Evolutionary conservation across 1,140 invertebrate genomes (phyloP), one percentile per base, ranked within the genome.

Genomic region (Drosophila baimaii): DNA sequence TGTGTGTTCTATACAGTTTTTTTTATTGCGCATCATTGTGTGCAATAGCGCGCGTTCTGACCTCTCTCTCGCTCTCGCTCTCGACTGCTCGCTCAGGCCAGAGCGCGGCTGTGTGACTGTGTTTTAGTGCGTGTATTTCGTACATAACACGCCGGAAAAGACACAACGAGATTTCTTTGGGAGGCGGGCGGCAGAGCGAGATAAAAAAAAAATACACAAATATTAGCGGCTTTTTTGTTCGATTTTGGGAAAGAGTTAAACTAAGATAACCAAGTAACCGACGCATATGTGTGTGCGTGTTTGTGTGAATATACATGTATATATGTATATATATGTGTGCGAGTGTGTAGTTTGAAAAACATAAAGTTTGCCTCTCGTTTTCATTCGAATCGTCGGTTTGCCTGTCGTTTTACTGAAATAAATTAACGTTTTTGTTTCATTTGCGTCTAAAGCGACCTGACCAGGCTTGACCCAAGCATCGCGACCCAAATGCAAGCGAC

Each of bases 11-110:
- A 72, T 75, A 79, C 52, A 73, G 57, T 75, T 61, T 82, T 82
- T 85, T 86, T 83, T 86, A 89, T 86, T 86, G 83, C 83, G 83
- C 83, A 86, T 86, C 83, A 88, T 77, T 82, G 83, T 86, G 79
- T 77, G 81, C 79, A 77, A 62, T 77, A 80, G 72, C 77, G 81
- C 77, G 77, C 65, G 57, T 70, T 61, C 77, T 62, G 76, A 71
- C 54, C 55, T 79, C 63, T 73, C 63, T 69, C 33, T 65, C 54
- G 9, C 63, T 68, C 74, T 43, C 59, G 41, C 61, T 21, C 33
- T 43, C 19, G n/a, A 25, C 51, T 31, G 39, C 4, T 64, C 2
- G 31, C 51, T n/a, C 35, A 41, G n/a, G n/a, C 58, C 55, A 27
- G 49, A 61, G 41, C 59, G 35, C 51, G 43, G 47, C 12, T 47